Percentiles rank a stretch among this genome's conserved stretches.
These are phyloP conservation scores for Erythrocercus mccallii DNA, from an alignment of 2,113 vertebrate genomes.

Conservation along the genomic window DNA sequence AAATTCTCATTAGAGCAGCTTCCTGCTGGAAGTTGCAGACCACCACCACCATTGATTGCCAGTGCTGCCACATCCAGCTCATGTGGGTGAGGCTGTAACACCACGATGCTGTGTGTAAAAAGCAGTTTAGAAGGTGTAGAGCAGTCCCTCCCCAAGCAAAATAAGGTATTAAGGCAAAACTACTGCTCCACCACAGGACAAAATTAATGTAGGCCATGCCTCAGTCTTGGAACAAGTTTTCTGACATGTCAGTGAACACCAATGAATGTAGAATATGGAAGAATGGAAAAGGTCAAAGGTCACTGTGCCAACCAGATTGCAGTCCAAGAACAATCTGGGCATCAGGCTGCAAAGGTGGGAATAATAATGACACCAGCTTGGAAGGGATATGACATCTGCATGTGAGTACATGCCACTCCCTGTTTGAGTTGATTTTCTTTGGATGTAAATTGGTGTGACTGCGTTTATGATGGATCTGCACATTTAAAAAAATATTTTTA, in stretches of 20 bases:
- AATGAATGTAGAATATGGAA: background rate
- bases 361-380: background rate
- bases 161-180: background rate
- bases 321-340: background rate
- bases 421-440: background rate
- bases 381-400: rapidly evolving
- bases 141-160: background rate
- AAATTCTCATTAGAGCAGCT: background rate
- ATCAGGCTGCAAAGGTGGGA: background rate
- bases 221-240: background rate
- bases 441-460: background rate
- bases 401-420: rapidly evolving
- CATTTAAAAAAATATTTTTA: background rate
- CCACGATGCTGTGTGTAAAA: too few relatives aligned
- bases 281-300: background rate
- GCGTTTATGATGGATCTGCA: background rate
- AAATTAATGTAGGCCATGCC: background rate
- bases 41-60: rapidly evolving
- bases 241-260: rapidly evolving
- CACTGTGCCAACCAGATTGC: background rate
- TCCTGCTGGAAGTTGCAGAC: background rate
- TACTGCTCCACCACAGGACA: background rate
- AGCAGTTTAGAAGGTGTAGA: background rate
- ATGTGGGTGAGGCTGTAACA: background rate
- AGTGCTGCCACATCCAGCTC: rapidly evolving